Conservation (phyloP, 1,140 invertebrate genomes). For the Philaenus spumarius region DNA sequence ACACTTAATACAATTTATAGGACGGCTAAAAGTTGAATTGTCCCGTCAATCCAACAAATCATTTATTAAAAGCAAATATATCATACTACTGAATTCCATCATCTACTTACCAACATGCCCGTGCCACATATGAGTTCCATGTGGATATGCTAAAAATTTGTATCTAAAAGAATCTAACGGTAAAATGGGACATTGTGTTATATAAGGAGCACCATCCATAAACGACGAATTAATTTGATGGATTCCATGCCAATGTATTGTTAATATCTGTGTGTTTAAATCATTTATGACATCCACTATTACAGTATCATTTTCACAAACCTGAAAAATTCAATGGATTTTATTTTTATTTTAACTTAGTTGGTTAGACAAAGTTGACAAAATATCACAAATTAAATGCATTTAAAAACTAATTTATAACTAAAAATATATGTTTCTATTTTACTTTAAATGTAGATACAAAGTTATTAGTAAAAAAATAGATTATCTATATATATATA, state of each 20-base stretch:
- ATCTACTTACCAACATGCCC: constrained; percentile 36
- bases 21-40: no score
- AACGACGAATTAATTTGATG: constrained; percentile 42
- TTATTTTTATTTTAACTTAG: neutral
- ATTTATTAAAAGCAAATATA: no score
- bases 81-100: no score
- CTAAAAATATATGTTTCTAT: no score
- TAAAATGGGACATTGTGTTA: constrained; percentile 33
- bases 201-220: constrained; percentile 47
- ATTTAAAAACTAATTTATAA: neutral
- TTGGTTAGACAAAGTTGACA: neutral
- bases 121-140: constrained; percentile 36
- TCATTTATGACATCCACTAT: constrained; percentile 41
- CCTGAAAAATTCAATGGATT: constrained; percentile 36
- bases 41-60: no score
- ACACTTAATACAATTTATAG: no score
- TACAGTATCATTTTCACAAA: constrained; percentile 43
- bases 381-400: neutral
- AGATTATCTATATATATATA: no score
- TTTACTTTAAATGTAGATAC: no score
- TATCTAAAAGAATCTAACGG: constrained; percentile 29
- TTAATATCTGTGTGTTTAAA: constrained; percentile 39
- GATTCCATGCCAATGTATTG: constrained; percentile 46
- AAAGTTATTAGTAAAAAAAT: no score
- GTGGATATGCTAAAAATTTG: constrained; percentile 28